Percentiles rank a stretch among this genome's conserved stretches.
These are phyloP conservation scores for Vanacampus margaritifer DNA, from an alignment of 2,113 vertebrate species.

Conservation along the genomic window DNA sequence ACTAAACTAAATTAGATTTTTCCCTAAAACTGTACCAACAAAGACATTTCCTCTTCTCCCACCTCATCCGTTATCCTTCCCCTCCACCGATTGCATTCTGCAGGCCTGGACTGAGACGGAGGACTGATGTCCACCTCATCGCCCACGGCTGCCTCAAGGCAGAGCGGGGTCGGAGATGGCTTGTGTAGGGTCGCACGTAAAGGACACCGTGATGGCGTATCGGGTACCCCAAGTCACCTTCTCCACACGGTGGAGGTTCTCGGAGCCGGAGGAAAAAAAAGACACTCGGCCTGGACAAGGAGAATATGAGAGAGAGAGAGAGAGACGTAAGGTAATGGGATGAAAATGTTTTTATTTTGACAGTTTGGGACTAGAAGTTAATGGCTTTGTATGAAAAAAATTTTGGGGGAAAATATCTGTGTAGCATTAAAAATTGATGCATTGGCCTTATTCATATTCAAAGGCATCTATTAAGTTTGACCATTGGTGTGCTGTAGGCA, in stretches of 20 bases:
- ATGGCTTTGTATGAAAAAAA: neutral
- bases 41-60: neutral
- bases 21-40: neutral
- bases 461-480: neutral
- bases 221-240: slow-evolving; percentile 91
- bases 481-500: neutral
- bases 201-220: slow-evolving; percentile 94
- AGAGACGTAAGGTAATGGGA: neutral
- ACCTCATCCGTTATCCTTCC: neutral
- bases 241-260: slow-evolving; percentile 94
- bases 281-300: slow-evolving; percentile 82
- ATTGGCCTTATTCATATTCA: neutral
- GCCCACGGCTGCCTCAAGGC: slow-evolving; percentile 37
- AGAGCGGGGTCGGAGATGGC: slow-evolving; percentile 81
- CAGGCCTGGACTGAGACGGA: slow-evolving; percentile 47
- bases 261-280: slow-evolving; percentile 95
- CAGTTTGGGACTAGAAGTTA: slow-evolving; percentile 1
- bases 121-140: neutral
- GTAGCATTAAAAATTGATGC: too few species aligned
- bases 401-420: too few species aligned
- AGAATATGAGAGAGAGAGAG: neutral
- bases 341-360: neutral
- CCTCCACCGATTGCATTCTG: neutral
- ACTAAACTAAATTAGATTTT: neutral
- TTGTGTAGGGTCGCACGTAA: slow-evolving; percentile 86